These are phyloP conservation scores for Sclerodermus sp. DNA, from an alignment of 2,888 invertebrate species.

Conservation along the genomic window DNA sequence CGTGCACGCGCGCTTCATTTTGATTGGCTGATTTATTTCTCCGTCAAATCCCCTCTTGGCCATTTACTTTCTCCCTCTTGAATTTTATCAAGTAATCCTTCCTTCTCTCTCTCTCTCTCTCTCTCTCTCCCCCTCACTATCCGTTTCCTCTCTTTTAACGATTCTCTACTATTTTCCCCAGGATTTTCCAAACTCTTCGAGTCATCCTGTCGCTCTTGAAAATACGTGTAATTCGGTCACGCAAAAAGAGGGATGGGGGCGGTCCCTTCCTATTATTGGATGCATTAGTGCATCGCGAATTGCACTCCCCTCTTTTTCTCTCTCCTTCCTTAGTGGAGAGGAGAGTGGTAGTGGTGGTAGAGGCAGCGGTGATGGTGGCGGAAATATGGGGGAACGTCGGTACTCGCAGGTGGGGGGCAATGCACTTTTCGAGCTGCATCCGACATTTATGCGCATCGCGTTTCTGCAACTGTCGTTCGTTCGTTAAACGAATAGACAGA, in stretches of 20 bases:
- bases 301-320: slow-evolving; percentile 26
- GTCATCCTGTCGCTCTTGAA: not conserved
- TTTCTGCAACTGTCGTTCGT: slow-evolving; percentile 1
- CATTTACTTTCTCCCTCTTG: no score
- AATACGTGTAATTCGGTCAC: not conserved
- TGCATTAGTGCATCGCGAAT: slow-evolving; percentile 32
- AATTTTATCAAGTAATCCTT: no score
- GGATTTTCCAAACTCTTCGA: not conserved
- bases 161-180: no score
- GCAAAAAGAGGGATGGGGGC: not conserved
- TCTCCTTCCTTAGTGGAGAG: slow-evolving; percentile 23
- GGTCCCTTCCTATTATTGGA: not conserved
- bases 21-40: no score
- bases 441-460: slow-evolving; percentile 38
- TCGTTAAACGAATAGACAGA: not conserved
- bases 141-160: no score
- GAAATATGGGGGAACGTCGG: slow-evolving; percentile 21
- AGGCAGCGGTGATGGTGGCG: slow-evolving; percentile 25
- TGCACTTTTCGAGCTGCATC: slow-evolving; percentile 41
- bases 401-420: slow-evolving; percentile 40
- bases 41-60: no score
- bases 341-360: no score
- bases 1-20: no score
- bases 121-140: no score
- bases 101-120: no score